Conservation (phyloP, 2,113 vertebrate genomes). For the Lepus americanus region DNA sequence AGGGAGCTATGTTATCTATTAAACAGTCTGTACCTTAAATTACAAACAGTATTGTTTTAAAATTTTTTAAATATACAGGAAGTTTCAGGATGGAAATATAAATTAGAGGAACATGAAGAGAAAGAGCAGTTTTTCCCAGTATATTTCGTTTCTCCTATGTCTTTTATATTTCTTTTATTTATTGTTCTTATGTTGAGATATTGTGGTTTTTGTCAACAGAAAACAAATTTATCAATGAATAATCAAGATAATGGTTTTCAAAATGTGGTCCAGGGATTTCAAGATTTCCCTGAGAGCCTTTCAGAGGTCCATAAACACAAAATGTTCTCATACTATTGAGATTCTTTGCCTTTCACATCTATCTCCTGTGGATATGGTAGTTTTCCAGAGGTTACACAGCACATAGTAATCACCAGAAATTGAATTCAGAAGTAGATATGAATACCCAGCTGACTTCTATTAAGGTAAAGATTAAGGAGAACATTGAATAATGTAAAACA, state of each 20-base stretch:
- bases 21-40: background rate
- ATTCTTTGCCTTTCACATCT: background rate
- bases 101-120: background rate
- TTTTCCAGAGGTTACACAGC: background rate
- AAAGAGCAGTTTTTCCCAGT: background rate
- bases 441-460: background rate
- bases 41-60: background rate
- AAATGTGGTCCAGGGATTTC: background rate
- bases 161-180: background rate
- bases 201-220: background rate
- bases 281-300: background rate
- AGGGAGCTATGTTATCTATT: background rate
- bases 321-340: background rate
- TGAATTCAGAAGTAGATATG: background rate
- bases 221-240: background rate
- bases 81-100: background rate
- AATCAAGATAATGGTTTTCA: background rate
- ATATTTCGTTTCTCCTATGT: background rate
- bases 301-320: background rate
- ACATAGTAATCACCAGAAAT: background rate
- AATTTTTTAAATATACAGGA: background rate
- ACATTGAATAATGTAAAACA: background rate
- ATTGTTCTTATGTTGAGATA: background rate
- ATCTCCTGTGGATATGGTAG: accelerated
- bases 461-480: background rate